Evolutionary conservation across 2,888 invertebrate genomes (phyloP).

Genomic region (Galerucella calmariensis): DNA sequence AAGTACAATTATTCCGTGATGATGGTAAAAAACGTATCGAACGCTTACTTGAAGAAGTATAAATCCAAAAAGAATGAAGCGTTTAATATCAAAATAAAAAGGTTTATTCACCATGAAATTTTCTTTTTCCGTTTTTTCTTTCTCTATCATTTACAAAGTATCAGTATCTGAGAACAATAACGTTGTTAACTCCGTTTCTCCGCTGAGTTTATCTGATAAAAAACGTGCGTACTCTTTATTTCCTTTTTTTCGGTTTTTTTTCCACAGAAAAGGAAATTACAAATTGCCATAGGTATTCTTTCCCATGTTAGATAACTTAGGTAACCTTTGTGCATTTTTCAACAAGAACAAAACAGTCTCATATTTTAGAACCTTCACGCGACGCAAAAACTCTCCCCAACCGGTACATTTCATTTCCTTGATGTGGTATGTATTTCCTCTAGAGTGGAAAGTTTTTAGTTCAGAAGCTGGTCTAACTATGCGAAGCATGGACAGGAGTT

Average conservation of each 20-base stretch:
- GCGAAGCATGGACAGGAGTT: too few species aligned
- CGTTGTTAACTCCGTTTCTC: conserved; percentile 14
- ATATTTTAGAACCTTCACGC: conserved; percentile 16
- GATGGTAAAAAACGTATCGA: too few species aligned
- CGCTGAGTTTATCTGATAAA: conserved; percentile 17
- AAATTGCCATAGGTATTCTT: conserved; percentile 28
- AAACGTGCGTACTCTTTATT: conserved; percentile 13
- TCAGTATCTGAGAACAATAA: conserved; percentile 15
- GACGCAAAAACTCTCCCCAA: conserved; percentile 17
- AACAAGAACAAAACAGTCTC: conserved; percentile 23
- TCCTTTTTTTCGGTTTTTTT: conserved; percentile 2
- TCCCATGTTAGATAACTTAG: conserved; percentile 16
- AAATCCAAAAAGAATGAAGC: not conserved
- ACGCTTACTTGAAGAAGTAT: not conserved
- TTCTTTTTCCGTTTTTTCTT: not conserved
- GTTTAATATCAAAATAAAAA: not conserved
- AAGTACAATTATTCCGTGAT: too few species aligned
- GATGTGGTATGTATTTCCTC: conserved; percentile 9
- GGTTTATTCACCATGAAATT: not conserved
- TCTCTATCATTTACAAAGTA: conserved; percentile 2
- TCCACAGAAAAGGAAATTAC: conserved; percentile 17
- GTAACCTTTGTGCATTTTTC: conserved; percentile 25
- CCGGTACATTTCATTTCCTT: conserved; percentile 16
- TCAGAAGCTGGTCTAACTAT: not conserved
- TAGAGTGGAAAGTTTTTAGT: not conserved